phyloP scores from a whole-genome alignment of 2,113 vertebrate genomes.

The Athene cunicularia region DNA sequence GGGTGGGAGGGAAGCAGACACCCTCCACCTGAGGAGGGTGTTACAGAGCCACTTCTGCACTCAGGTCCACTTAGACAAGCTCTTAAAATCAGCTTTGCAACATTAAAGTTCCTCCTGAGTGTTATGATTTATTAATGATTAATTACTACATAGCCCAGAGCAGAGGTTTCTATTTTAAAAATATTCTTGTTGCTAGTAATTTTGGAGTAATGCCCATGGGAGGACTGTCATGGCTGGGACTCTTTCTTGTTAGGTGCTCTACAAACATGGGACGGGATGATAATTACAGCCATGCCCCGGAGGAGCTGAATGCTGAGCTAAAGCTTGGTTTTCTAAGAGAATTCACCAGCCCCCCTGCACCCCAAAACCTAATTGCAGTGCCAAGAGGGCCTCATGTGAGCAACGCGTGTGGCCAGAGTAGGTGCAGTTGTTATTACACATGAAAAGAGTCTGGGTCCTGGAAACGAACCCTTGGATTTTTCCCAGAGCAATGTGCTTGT shows the following conservation, averaged over 20 bases:
- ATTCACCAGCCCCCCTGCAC: neutral
- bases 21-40: neutral
- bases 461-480: conserved; percentile 21
- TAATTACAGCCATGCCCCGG: neutral
- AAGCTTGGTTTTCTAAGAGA: neutral
- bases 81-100: neutral
- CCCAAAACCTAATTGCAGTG: neutral
- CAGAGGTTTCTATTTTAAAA: neutral
- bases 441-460: conserved; percentile 10
- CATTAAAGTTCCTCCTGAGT: neutral
- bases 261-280: neutral
- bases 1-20: neutral
- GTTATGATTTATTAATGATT: neutral
- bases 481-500: neutral
- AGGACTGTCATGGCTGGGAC: neutral
- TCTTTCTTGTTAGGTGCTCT: neutral
- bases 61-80: neutral
- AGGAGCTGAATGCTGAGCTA: neutral
- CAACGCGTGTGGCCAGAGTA: neutral
- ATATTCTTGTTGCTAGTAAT: neutral
- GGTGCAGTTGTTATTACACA: conserved; percentile 26
- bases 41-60: neutral
- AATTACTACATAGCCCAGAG: neutral
- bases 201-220: neutral
- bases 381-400: neutral